These are phyloP conservation scores for Drosophila mimetica DNA, from an alignment of 2,888 invertebrate species.

Conservation along the genomic window DNA sequence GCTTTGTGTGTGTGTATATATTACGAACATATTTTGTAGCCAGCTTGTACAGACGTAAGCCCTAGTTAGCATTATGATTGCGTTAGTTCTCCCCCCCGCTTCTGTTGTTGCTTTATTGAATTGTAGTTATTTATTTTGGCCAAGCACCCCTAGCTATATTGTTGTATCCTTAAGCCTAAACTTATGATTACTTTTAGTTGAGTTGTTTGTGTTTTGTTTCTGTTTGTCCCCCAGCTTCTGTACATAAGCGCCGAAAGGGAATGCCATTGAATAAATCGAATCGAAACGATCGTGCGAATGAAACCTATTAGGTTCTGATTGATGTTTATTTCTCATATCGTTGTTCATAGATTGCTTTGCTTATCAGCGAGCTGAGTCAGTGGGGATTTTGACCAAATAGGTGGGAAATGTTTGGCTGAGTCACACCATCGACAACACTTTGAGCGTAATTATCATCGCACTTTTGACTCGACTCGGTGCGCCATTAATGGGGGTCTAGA, in stretches of 20 bases:
- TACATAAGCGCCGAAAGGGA: conserved; percentile 47
- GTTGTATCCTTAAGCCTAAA: conserved; percentile 55
- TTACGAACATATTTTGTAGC: conserved; percentile 13
- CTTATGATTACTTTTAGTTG: conserved; percentile 38
- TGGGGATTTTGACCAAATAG: conserved; percentile 14
- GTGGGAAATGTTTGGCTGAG: conserved; percentile 35
- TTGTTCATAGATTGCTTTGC: conserved; percentile 5
- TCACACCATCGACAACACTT: conserved; percentile 14
- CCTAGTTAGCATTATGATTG: conserved; percentile 34
- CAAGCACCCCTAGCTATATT: conserved; percentile 45
- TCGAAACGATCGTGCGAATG: conserved; percentile 43
- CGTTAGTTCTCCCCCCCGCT: conserved; percentile 19
- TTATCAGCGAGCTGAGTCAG: conserved; percentile 33
- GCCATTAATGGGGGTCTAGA: not conserved
- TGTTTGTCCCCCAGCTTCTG: conserved; percentile 36
- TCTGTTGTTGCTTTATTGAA: conserved; percentile 31
- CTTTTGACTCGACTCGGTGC: conserved; percentile 7
- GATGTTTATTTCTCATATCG: conserved; percentile 8
- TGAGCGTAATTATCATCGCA: conserved; percentile 22
- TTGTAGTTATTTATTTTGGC: conserved; percentile 46
- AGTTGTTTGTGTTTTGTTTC: conserved; percentile 30
- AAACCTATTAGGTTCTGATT: conserved; percentile 42
- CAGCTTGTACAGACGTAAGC: conserved; percentile 23
- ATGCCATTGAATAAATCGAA: conserved; percentile 73
- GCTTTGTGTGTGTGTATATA: conserved; percentile 47